Evolutionary conservation across 92 coral and sea anemone species (phyloP), one percentile per base, ranked within the genome.

Genomic region (Metridium senile): DNA sequence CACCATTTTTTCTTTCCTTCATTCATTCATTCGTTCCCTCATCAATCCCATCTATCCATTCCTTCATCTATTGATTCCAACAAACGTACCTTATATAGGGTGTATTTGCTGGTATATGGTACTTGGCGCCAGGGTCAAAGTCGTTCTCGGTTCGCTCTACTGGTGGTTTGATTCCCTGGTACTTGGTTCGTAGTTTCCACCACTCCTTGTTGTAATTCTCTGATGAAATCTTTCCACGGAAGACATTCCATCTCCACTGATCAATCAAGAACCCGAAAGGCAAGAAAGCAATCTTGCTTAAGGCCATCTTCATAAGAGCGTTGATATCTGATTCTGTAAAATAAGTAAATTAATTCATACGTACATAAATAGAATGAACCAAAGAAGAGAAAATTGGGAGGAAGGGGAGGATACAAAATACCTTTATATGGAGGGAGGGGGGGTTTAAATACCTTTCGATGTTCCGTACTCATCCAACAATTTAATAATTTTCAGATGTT

Each of bases 41-140:
- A n/a, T n/a, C n/a, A n/a, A n/a, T n/a, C n/a, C n/a, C n/a, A n/a
- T n/a, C 31, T 8, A 59, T 13, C n/a, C 2, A 16, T 54, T 54
- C 61, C 3, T 9, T 20, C 61, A 54, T 9, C 4, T 54, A 54
- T 3, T 4, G 61, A 21, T 16, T 26, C 28, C 32, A 26, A 31
- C 23, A 3, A 1, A 25, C 52, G 21, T 10, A 93, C 98, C 98
- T 85, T 68, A 93, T 85, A 45, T 93, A 93, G 0, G 93, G 89
- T 19, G 85, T 84, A 73, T 93, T 88, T 31, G 47, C 85, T 34
- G 98, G 91, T 35, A 93, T 85, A 58, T 90, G 98, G 74, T 76
- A 93, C 83, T 90, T 93, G 47, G 97, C 97, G 1, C 98, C 98
- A 34, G 98, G 98, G 70, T 93, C 98, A 49, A 93, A 93, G 87